These are phyloP conservation scores for Melanotaenia nigrans DNA, from an alignment of 2,797 vertebrate genomes.

Conservation along the genomic window DNA sequence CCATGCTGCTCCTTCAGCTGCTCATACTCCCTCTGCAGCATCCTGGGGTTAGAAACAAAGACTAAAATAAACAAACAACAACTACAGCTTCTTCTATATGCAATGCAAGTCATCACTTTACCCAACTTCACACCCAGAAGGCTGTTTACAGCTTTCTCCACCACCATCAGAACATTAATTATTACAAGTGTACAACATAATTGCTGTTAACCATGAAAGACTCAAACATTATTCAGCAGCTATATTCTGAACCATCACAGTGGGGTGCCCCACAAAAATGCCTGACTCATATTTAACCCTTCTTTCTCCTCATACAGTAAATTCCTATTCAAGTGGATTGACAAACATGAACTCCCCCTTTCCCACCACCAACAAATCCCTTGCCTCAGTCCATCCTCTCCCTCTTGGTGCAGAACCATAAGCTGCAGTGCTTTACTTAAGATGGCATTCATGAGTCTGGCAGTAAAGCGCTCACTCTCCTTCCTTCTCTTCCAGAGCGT, in stretches of 20 bases:
- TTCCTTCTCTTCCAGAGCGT: constrained; percentile 8
- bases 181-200: background rate
- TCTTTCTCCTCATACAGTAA: constrained; percentile 34
- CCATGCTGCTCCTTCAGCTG: constrained; percentile 93
- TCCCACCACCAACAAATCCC: constrained; percentile 25
- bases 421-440: constrained; percentile 65
- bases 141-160: background rate
- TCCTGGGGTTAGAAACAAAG: constrained; percentile 73
- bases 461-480: constrained; percentile 43
- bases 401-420: constrained; percentile 44
- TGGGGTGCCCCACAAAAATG: constrained; percentile 15
- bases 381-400: constrained; percentile 15
- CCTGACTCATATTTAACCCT: constrained; percentile 42
- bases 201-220: constrained; percentile 5
- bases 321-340: constrained; percentile 51
- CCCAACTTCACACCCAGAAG: background rate
- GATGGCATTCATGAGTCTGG: constrained; percentile 67
- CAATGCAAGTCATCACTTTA: background rate
- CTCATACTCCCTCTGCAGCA: constrained; percentile 91
- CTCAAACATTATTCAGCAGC: constrained; percentile 15
- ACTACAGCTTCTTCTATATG: background rate
- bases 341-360: constrained; percentile 52
- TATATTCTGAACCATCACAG: constrained; percentile 16
- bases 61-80: background rate
- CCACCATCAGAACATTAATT: background rate